Conservation (phyloP, 2,113 vertebrate genomes). For the Cryptomyrus ogoouensis region DNA sequence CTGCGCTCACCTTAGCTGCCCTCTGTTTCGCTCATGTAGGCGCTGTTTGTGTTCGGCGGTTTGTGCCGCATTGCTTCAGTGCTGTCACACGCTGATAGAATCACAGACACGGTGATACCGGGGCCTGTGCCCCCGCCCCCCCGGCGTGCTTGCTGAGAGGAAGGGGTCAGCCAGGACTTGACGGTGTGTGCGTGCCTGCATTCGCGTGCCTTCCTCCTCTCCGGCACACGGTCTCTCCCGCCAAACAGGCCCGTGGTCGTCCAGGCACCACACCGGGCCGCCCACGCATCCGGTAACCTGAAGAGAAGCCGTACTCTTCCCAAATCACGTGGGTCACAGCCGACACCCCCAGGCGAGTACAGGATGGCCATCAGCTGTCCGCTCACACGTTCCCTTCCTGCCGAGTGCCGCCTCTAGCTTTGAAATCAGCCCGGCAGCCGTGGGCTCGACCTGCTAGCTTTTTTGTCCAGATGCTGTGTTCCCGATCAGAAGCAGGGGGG, state of each 20-base stretch:
- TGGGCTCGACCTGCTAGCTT: neutral
- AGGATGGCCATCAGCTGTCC: neutral
- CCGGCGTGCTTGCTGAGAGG: neutral
- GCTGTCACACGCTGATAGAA: neutral
- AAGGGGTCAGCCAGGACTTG: neutral
- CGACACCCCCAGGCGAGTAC: neutral
- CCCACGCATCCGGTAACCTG: neutral
- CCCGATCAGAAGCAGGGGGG: no score
- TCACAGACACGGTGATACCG: no score
- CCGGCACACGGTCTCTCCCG: neutral
- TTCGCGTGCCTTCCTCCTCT: neutral
- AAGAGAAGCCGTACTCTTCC: neutral
- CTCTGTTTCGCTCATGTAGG: neutral
- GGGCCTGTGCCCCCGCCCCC: neutral
- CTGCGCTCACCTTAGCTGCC: neutral
- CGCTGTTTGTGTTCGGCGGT: neutral
- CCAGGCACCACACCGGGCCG: neutral
- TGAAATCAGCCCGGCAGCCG: neutral
- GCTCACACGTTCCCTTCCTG: neutral
- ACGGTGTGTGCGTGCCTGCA: neutral
- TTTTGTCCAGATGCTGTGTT: neutral
- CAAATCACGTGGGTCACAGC: neutral
- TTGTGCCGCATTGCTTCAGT: neutral
- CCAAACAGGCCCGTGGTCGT: neutral
- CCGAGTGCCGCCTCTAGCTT: neutral